Evolutionary conservation across 2,888 invertebrate genomes (phyloP).

Genomic region (Andrena haemorrhoa): DNA sequence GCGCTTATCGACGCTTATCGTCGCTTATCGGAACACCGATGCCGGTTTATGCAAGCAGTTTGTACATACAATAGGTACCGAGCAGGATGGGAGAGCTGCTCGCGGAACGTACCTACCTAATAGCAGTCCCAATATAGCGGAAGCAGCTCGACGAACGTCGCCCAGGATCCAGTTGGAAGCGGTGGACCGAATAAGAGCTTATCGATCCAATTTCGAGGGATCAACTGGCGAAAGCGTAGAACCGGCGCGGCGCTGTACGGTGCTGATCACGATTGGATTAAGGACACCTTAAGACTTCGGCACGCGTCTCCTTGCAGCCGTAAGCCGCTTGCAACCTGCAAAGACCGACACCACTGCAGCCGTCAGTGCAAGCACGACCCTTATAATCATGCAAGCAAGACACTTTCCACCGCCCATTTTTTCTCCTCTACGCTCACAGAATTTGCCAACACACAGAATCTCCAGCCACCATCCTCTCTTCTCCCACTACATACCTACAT

Average conservation of each 20-base stretch:
- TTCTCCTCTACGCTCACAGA: not conserved
- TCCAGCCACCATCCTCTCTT: not conserved
- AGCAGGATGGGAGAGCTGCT: not conserved
- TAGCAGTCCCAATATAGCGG: slow-evolving; percentile 41
- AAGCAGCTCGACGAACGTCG: slow-evolving; percentile 25
- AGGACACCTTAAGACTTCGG: slow-evolving; percentile 70
- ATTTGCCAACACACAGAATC: not conserved
- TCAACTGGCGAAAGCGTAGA: slow-evolving; percentile 63
- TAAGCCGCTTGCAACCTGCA: slow-evolving; percentile 56
- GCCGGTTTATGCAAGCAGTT: slow-evolving; percentile 3
- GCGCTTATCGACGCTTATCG: slow-evolving; percentile 22
- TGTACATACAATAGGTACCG: not conserved
- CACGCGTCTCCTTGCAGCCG: slow-evolving; percentile 59
- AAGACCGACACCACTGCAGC: slow-evolving; percentile 6
- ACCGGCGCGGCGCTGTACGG: slow-evolving; percentile 41
- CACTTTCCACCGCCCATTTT: not conserved
- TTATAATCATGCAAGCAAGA: not conserved
- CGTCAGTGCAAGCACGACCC: not conserved
- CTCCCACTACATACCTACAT: no score
- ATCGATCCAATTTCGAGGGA: slow-evolving; percentile 74
- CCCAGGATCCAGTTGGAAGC: slow-evolving; percentile 36
- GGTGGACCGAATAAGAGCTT: slow-evolving; percentile 68
- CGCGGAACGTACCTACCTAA: slow-evolving; percentile 43
- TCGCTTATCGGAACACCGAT: slow-evolving; percentile 18
- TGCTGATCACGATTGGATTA: slow-evolving; percentile 71